phyloP scores from a whole-genome alignment of 2,888 invertebrate species.

The Phyllotreta cruciferae region DNA sequence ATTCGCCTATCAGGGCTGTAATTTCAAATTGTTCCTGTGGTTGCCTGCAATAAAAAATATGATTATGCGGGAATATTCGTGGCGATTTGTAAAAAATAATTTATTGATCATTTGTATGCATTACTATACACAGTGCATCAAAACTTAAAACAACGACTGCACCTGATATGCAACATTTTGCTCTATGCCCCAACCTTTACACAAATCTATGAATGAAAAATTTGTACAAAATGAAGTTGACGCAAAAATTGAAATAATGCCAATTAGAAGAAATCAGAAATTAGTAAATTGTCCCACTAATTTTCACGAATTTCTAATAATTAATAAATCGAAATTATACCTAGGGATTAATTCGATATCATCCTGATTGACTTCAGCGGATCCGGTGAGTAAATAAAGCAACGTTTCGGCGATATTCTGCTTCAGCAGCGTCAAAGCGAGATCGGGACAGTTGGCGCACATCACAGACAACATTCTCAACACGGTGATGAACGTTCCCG shows the following conservation, averaged over 20 bases:
- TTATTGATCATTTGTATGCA: constrained; percentile 42
- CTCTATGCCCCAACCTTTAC: constrained; percentile 32
- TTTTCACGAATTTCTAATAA: neutral
- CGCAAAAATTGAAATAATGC: constrained; percentile 3
- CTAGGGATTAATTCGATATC: constrained; percentile 88
- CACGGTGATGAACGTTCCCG: constrained; percentile 95
- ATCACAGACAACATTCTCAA: constrained; percentile 95
- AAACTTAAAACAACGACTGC: constrained; percentile 46
- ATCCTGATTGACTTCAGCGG: constrained; percentile 65
- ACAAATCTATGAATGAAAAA: constrained; percentile 25
- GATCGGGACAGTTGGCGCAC: constrained; percentile 93
- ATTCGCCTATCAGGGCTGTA: constrained; percentile 94
- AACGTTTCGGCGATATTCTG: constrained; percentile 96
- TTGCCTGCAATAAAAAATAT: constrained; percentile 49
- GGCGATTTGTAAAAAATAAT: no score
- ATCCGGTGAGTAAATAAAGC: constrained; percentile 92
- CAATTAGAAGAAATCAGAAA: neutral
- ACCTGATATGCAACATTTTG: constrained; percentile 45
- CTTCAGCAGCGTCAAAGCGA: constrained; percentile 89
- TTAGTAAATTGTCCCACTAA: neutral
- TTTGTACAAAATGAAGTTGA: constrained; percentile 10
- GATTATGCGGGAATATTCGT: neutral
- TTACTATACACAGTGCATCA: constrained; percentile 48
- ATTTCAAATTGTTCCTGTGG: constrained; percentile 98
- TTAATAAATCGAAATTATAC: constrained; percentile 34